Evolutionary conservation across 2,797 vertebrate genomes (phyloP).

Genomic region (Corythornis leucogaster): DNA sequence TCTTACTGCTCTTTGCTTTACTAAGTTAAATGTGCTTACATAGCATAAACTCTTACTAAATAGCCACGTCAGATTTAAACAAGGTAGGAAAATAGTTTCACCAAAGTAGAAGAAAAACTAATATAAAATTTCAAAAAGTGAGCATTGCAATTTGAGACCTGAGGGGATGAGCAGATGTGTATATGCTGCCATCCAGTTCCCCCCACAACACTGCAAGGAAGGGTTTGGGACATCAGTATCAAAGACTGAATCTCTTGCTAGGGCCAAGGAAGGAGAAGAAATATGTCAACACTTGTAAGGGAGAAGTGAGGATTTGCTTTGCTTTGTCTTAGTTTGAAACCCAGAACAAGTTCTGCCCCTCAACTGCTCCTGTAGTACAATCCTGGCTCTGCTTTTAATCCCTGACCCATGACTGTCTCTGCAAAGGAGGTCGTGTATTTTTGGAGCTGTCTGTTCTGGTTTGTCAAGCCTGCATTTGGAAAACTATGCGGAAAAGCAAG

Average conservation of each 20-base stretch:
- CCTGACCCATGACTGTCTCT: not conserved
- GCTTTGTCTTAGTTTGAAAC: not conserved
- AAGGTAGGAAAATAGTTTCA: not conserved
- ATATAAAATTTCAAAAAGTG: not conserved
- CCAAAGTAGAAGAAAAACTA: not conserved
- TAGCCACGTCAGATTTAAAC: not conserved
- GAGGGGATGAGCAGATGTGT: not conserved
- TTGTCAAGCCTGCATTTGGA: slow-evolving; percentile 25
- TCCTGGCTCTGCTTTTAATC: not conserved
- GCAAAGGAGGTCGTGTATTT: slow-evolving; percentile 27
- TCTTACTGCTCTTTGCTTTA: not conserved
- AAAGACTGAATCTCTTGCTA: not conserved
- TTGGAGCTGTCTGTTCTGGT: slow-evolving; percentile 39
- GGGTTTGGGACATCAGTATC: not conserved
- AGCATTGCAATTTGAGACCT: not conserved
- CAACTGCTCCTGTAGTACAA: not conserved
- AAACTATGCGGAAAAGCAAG: slow-evolving; percentile 5
- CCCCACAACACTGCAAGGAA: not conserved
- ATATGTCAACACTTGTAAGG: not conserved
- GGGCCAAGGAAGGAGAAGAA: not conserved
- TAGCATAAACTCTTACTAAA: not conserved
- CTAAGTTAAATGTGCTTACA: rapidly evolving
- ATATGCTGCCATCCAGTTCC: not conserved
- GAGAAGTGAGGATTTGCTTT: not conserved
- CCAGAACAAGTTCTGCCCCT: not conserved